phyloP scores from a whole-genome alignment of 2,888 invertebrate genomes.

The Aspidiotus rigidus region DNA sequence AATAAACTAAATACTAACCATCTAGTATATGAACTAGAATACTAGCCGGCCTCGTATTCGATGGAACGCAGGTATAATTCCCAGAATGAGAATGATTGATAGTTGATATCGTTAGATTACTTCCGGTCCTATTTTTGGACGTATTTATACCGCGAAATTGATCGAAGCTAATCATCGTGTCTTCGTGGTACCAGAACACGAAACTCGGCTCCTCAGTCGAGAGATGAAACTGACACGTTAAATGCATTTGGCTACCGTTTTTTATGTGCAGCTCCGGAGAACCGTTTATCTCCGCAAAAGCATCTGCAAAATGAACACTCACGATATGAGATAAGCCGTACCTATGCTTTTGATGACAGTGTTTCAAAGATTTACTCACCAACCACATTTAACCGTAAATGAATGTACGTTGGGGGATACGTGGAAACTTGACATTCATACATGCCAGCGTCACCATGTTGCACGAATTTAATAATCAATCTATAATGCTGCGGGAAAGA shows the following conservation, averaged over 20 bases:
- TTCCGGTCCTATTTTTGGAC: slow-evolving; percentile 44
- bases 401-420: slow-evolving; percentile 45
- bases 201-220: slow-evolving; percentile 61
- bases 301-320: slow-evolving; percentile 47
- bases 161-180: slow-evolving; percentile 78
- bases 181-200: slow-evolving; percentile 75
- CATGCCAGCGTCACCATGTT: slow-evolving; percentile 44
- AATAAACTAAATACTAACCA: slow-evolving; percentile 45
- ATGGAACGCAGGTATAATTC: slow-evolving; percentile 61
- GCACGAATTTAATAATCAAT: slow-evolving; percentile 44
- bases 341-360: too few relatives aligned
- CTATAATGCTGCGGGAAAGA: slow-evolving; percentile 43
- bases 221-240: slow-evolving; percentile 59
- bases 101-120: slow-evolving; percentile 44
- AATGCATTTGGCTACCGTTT: slow-evolving; percentile 59
- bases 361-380: slow-evolving; percentile 41
- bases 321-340: neutral
- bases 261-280: slow-evolving; percentile 62
- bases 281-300: slow-evolving; percentile 60
- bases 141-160: slow-evolving; percentile 49
- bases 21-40: slow-evolving; percentile 62
- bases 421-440: slow-evolving; percentile 46
- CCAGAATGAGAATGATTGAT: slow-evolving; percentile 55
- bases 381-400: slow-evolving; percentile 43
- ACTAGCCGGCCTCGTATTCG: slow-evolving; percentile 56